phyloP scores from a whole-genome alignment of 2,113 vertebrate species.

The Neotoma lepida region DNA sequence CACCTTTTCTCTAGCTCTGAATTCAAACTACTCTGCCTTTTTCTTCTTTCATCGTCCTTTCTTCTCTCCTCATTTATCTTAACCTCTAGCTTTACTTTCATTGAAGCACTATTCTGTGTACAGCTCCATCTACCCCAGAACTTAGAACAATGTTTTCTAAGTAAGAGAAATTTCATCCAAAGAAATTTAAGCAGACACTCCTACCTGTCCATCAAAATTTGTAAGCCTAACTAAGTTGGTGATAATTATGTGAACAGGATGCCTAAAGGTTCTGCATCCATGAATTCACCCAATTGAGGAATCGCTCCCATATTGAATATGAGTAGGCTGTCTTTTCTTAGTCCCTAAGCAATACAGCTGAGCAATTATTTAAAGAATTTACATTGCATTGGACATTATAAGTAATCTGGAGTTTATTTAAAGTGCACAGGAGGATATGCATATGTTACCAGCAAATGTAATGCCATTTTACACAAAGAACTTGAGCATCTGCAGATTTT shows the following conservation, averaged over 20 bases:
- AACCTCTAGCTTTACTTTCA: neutral
- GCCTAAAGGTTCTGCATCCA: neutral
- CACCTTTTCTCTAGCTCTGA: neutral
- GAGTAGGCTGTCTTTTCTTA: neutral
- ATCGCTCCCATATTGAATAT: neutral
- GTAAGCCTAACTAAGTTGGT: neutral
- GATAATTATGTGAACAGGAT: neutral
- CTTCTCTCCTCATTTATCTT: neutral
- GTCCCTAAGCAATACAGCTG: neutral
- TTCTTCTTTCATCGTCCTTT: neutral
- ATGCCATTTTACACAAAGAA: neutral
- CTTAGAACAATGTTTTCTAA: conserved; percentile 11
- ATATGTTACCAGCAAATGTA: neutral
- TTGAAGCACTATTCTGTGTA: neutral
- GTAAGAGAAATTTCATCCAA: neutral
- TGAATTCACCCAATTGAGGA: neutral
- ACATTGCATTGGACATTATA: neutral
- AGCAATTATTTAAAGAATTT: neutral
- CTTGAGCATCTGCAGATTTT: neutral
- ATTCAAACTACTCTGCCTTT: neutral
- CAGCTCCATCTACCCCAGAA: neutral
- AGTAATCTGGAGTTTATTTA: neutral
- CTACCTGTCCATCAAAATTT: neutral
- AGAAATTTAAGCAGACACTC: neutral
- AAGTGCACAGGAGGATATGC: neutral